Percentiles rank a stretch among this genome's conserved stretches.
Evolutionary conservation across 1,140 invertebrate genomes (phyloP).

Genomic region (Rhynchophorus ferrugineus): DNA sequence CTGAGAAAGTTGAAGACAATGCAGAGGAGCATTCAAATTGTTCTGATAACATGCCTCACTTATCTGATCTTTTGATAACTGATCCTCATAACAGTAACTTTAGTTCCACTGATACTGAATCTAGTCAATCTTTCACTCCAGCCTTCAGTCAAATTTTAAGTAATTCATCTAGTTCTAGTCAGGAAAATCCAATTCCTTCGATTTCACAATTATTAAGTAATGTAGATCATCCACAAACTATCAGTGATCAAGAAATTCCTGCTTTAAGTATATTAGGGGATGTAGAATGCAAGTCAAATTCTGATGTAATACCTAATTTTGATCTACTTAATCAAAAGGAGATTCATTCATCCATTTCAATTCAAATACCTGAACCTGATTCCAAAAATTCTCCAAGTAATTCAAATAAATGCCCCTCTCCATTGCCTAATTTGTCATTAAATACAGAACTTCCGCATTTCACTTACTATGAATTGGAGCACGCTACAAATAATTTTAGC

Average conservation of each 20-base stretch:
- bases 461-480: conserved; percentile 40
- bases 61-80: not conserved
- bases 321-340: not conserved
- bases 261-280: not conserved
- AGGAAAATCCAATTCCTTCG: not conserved
- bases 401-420: conserved; percentile 26
- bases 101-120: too few relatives aligned
- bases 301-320: not conserved
- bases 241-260: not conserved
- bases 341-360: not conserved
- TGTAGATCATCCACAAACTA: too few relatives aligned
- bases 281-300: not conserved
- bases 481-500: conserved; percentile 38
- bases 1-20: not conserved
- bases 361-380: conserved; percentile 3
- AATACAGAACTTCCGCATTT: conserved; percentile 40
- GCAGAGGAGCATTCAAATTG: not conserved
- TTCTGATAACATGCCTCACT: not conserved
- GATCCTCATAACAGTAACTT: too few relatives aligned
- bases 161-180: conserved; percentile 2
- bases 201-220: not conserved
- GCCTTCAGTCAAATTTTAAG: conserved; percentile 20
- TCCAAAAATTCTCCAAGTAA: not conserved
- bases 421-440: conserved; percentile 31
- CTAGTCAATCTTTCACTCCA: conserved; percentile 1